Evolutionary conservation across 2,113 vertebrate genomes (phyloP), one percentile per base, ranked within the genome.

Genomic region (Columba livia): DNA sequence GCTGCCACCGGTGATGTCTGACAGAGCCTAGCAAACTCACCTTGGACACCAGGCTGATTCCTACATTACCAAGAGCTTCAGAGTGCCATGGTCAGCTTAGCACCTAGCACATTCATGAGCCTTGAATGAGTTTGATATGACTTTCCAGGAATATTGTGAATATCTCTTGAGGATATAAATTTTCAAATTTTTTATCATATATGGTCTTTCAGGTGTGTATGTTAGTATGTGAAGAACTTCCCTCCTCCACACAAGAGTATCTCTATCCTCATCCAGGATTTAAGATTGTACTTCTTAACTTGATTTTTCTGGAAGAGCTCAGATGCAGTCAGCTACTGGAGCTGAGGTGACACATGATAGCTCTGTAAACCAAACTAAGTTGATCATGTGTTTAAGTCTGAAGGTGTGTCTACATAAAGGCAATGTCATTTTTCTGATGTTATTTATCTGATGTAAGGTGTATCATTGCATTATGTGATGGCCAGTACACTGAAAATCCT

Each of bases 241-340:
- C 58, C 20, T 44, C 36, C 42, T 64, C 24, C 3, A 24, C 42
- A 31, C 5, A 34, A 34, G 10, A 58, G 6, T 36, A 58, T 61
- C 29, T 72, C 2, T 71, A 5, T 56, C 44, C 34, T 32, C 26
- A 7, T 7, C 4, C 0, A 0, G 14, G 10, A 12, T 6, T 60
- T 53, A 54, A 78, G 32, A 13, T 65, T 51, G 4, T 6, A 26
- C 6, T 38, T 94, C 56, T 26, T 65, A 17, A 29, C 48, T 42
- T 42, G 15, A 60, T 6, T 47, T 80, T 66, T 6, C 24, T 85
- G 70, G 51, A 81, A 64, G 32, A 61, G 14, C 28, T 85, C 48
- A 40, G 54, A 32, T 17, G 10, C n/a, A 74, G 56, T 29, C 54
- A 60, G 48, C 44, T 57, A 11, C 44, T 13, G 48, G 12, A 78